These are phyloP conservation scores for Lasioglossum calceatum DNA, from an alignment of 2,888 invertebrate species.

Conservation along the genomic window DNA sequence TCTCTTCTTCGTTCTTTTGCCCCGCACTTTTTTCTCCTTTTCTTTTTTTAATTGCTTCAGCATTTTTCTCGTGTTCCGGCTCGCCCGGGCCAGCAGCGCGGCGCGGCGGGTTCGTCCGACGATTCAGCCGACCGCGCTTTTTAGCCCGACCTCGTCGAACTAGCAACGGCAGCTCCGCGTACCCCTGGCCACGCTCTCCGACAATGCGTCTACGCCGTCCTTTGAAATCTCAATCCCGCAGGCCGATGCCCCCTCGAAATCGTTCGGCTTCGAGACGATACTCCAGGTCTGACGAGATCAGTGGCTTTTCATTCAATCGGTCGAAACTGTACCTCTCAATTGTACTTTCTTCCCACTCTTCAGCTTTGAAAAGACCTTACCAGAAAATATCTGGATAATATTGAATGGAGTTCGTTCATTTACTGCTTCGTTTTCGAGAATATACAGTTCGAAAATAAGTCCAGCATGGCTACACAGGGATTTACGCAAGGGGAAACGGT, in stretches of 20 bases:
- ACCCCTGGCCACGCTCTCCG: neutral
- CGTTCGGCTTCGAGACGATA: neutral
- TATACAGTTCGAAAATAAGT: neutral
- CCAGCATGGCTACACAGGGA: no score
- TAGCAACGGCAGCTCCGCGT: neutral
- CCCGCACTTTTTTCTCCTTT: no score
- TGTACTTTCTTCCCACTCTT: neutral
- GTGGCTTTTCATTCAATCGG: neutral
- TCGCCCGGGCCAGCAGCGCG: neutral
- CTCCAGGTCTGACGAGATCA: neutral
- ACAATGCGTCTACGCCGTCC: constrained; percentile 1
- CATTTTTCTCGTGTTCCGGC: neutral
- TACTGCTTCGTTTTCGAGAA: neutral
- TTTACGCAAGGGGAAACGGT: neutral
- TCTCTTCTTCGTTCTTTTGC: neutral
- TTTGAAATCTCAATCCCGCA: neutral
- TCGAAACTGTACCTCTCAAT: neutral
- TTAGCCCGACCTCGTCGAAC: neutral
- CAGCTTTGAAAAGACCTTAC: neutral
- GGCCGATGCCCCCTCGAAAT: neutral
- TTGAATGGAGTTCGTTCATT: neutral
- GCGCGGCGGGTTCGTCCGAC: neutral
- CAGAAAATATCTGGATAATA: neutral
- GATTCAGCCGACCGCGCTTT: neutral
- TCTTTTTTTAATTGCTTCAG: constrained; percentile 5